Evolutionary conservation across 2,113 vertebrate species (phyloP).

Genomic region (Plectropomus leopardus): DNA sequence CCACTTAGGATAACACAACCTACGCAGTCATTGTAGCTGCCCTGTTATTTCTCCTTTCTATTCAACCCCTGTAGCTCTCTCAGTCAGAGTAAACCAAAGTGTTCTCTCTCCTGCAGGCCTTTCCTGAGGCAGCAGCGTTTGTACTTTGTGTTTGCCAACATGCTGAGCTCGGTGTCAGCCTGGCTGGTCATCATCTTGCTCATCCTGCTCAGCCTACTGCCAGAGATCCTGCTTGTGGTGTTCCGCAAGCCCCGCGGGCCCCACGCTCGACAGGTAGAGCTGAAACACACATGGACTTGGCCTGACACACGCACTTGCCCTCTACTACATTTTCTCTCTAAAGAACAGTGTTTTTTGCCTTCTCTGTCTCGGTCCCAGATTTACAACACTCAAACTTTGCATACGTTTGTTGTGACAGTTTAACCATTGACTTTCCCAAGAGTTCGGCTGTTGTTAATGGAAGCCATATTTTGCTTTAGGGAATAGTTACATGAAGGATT

Average conservation of each 20-base stretch:
- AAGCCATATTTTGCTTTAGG: not conserved
- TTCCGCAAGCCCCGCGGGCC: constrained; percentile 79
- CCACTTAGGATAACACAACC: not conserved
- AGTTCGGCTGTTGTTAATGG: not conserved
- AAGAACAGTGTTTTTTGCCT: too few relatives aligned
- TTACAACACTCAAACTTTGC: not conserved
- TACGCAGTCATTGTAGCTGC: not conserved
- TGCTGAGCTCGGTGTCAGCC: constrained; percentile 93
- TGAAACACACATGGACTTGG: constrained; percentile 10
- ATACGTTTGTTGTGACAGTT: not conserved
- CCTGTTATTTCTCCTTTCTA: not conserved
- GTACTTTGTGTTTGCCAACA: constrained; percentile 97
- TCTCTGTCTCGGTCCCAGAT: not conserved
- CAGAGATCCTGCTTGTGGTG: constrained; percentile 90
- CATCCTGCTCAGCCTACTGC: constrained; percentile 94
- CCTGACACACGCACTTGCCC: not conserved
- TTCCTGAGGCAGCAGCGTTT: constrained; percentile 96
- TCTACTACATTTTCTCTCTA: not conserved
- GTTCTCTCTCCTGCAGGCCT: constrained; percentile 87
- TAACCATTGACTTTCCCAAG: not conserved
- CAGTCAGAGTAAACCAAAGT: constrained; percentile 13
- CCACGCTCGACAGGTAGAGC: constrained; percentile 78
- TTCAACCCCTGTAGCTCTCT: not conserved
- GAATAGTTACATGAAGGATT: not conserved
- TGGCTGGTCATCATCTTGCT: constrained; percentile 97